These are phyloP conservation scores for Nephrotoma guestfalica DNA, from an alignment of 2,888 invertebrate genomes.

Conservation along the genomic window DNA sequence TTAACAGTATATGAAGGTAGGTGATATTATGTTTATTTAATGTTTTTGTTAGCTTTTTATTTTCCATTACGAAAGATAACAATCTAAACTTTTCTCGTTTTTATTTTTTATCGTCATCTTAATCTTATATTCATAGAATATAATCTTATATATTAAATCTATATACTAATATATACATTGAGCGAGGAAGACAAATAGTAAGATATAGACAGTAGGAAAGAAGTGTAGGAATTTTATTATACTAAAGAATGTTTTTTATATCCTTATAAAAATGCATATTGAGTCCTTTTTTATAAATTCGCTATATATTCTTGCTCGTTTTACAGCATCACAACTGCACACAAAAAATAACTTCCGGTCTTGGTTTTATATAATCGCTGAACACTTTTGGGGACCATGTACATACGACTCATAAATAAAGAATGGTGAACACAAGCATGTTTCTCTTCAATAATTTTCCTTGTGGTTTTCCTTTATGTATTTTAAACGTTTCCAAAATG, in stretches of 20 bases:
- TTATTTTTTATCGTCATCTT: neutral
- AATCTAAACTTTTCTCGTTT: neutral
- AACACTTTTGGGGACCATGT: neutral
- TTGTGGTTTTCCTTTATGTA: neutral
- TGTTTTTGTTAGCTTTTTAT: neutral
- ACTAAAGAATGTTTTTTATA: neutral
- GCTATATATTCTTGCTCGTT: neutral
- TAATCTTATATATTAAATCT: neutral
- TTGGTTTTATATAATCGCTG: neutral
- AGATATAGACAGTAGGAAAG: neutral
- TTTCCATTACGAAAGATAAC: neutral
- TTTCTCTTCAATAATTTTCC: neutral
- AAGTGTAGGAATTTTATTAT: neutral
- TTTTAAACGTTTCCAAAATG: neutral
- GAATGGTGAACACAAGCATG: neutral
- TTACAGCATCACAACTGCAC: neutral
- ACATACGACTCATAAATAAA: neutral
- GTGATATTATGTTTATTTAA: constrained; percentile 21
- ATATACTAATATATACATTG: neutral
- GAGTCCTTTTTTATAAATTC: neutral
- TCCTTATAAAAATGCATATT: neutral
- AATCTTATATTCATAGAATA: neutral
- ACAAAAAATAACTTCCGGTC: neutral
- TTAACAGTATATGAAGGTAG: constrained; percentile 83
- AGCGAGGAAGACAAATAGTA: neutral